Base-by-base conservation (phyloP, 2,888 invertebrate species). In the Notodonta dromedarius region DNA sequence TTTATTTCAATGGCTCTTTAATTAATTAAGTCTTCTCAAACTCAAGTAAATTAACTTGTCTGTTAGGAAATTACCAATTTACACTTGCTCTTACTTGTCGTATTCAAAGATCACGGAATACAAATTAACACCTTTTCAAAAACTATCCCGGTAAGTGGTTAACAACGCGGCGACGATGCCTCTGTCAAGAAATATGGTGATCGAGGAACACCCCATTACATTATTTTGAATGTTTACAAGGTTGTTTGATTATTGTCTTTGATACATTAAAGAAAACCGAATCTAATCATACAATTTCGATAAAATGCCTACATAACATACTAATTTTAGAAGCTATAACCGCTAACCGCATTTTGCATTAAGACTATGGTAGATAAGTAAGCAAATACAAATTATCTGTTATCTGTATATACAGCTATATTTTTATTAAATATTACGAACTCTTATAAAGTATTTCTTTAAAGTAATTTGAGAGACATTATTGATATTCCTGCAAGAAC, bases 51-150 rank as follows among this genome's bases (percentile, higher is more conserved):
- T 86, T 82, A 83, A 75, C 71, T 81, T 76, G 76, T 79, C 77
- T 70, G 75, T 74, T 82, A 83, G 86, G 84, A 85, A 87, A 86
- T 86, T 83, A 81, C 76, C 80, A 85, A 87, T 89, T 87, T 75
- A 84, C 87, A 84, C 80, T 67, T 79, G 78, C 82, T 86, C 84
- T 87, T 87, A 86, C 84, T 79, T 74, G 72, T 76, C 61, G 77
- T 82, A 86, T 87, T 86, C 82, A 83, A 80, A 81, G 82, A 85
- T 88, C 91, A 92, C 90, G 92, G 85, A 87, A 80, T 78, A 74
- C 76, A 75, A 82, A 82, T 93, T 92, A 92, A 85, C 91, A 91
- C 89, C 88, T 88, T 77, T 79, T 77, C 74, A 78, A 67, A 77
- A 82, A 83, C 74, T 79, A 78, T 79, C 70, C 78, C 76, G 67